A percentile compares a stretch with the other conserved stretches of the same genome.
Evolutionary conservation across 2,113 vertebrate species (phyloP).

Genomic region (Chunga burmeisteri): DNA sequence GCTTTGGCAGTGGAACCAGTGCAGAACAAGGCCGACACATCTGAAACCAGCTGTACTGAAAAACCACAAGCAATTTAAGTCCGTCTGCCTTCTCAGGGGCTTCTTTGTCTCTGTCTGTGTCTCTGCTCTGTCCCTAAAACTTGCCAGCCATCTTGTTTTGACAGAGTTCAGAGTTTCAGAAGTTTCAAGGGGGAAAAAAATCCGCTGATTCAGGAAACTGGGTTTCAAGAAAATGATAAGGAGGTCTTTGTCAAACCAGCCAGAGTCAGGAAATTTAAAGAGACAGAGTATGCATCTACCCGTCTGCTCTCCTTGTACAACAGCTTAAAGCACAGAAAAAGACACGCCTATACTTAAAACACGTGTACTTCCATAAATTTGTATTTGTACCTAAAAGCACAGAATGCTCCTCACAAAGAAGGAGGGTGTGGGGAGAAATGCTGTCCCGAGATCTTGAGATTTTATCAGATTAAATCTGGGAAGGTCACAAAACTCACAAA

Average conservation of each 20-base stretch:
- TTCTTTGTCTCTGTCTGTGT: slow-evolving; percentile 86
- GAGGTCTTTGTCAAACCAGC: slow-evolving; percentile 62
- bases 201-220: slow-evolving; percentile 83
- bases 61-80: slow-evolving; percentile 91
- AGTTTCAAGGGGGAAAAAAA: slow-evolving; percentile 76
- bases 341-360: not conserved
- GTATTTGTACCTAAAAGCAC: not conserved
- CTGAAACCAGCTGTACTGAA: slow-evolving; percentile 92
- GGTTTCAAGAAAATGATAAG: slow-evolving; percentile 65
- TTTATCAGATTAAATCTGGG: not conserved
- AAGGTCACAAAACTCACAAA: not conserved
- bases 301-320: not conserved
- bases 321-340: not conserved
- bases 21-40: slow-evolving; percentile 84
- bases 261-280: slow-evolving; percentile 48
- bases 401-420: not conserved
- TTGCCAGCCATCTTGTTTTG: slow-evolving; percentile 91
- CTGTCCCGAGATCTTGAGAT: not conserved
- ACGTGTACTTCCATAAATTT: accelerated
- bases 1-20: slow-evolving; percentile 84
- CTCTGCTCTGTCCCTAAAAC: slow-evolving; percentile 81
- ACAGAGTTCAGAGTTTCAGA: slow-evolving; percentile 87
- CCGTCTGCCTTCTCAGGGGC: slow-evolving; percentile 90
- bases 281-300: slow-evolving; percentile 12
- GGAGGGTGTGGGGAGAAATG: not conserved